phyloP scores from a whole-genome alignment of 2,888 invertebrate species.

The Petrophora chlorosata region DNA sequence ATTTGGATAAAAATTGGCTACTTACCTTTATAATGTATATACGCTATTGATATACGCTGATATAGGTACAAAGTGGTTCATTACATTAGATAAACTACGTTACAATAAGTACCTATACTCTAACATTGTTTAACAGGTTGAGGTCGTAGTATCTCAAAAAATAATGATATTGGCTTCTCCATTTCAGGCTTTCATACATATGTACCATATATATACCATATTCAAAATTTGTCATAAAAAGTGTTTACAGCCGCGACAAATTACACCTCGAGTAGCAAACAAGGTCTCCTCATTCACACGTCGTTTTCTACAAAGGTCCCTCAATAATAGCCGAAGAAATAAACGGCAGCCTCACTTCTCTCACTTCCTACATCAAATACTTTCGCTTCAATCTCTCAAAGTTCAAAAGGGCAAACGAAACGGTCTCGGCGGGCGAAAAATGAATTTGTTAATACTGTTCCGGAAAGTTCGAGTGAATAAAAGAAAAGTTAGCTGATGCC shows the following conservation, averaged over 20 bases:
- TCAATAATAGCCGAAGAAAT: conserved; percentile 28
- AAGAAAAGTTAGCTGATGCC: conserved; percentile 30
- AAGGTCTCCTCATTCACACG: conserved; percentile 19
- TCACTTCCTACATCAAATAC: conserved; percentile 28
- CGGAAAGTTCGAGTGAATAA: conserved; percentile 32
- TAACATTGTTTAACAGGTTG: too few relatives aligned
- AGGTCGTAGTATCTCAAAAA: too few relatives aligned
- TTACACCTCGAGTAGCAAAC: conserved; percentile 9
- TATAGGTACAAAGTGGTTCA: too few relatives aligned
- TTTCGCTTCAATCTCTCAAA: conserved; percentile 32
- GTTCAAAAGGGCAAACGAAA: conserved; percentile 37
- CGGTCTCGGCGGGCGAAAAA: conserved; percentile 35
- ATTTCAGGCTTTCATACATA: too few relatives aligned
- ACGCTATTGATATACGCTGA: too few relatives aligned
- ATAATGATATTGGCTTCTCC: too few relatives aligned
- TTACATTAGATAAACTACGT: too few relatives aligned
- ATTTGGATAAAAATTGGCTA: too few relatives aligned
- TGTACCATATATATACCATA: too few relatives aligned
- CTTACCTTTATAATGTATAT: too few relatives aligned
- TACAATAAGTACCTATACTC: too few relatives aligned
- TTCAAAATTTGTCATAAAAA: background rate
- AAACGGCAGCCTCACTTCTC: conserved; percentile 26
- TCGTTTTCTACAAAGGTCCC: conserved; percentile 19
- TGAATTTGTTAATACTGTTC: conserved; percentile 37
- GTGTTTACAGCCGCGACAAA: background rate